A percentile compares a stretch with the other conserved stretches of the same genome.
Evolutionary conservation across 2,797 vertebrate genomes (phyloP).

Genomic region (Pseudomugil tenellus): DNA sequence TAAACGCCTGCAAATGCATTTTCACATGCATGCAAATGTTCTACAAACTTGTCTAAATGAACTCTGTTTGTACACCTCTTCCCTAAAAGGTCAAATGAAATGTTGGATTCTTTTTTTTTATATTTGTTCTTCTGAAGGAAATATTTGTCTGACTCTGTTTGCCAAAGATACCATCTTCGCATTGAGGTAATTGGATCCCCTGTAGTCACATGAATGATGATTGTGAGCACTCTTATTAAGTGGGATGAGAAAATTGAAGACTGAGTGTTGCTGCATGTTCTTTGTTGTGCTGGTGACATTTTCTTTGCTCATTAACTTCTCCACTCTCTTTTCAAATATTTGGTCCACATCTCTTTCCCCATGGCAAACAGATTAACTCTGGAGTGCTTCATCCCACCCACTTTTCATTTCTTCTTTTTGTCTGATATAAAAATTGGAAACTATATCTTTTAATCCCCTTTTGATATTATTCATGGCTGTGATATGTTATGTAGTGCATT

Average conservation of each 20-base stretch:
- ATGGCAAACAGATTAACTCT: slow-evolving; percentile 32
- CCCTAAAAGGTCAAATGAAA: slow-evolving; percentile 75
- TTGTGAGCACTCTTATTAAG: slow-evolving; percentile 90
- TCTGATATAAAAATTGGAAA: slow-evolving; percentile 63
- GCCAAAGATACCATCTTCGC: slow-evolving; percentile 93
- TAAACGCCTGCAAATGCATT: slow-evolving; percentile 22
- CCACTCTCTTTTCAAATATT: slow-evolving; percentile 60
- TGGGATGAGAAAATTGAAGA: slow-evolving; percentile 88
- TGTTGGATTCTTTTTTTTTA: slow-evolving; percentile 86
- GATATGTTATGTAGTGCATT: slow-evolving; percentile 77
- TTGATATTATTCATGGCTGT: slow-evolving; percentile 75
- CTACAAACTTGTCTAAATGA: slow-evolving; percentile 19
- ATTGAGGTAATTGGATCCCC: slow-evolving; percentile 83
- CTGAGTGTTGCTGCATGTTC: slow-evolving; percentile 71
- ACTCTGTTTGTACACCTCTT: slow-evolving; percentile 41
- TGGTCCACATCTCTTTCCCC: slow-evolving; percentile 42
- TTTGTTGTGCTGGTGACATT: slow-evolving; percentile 66
- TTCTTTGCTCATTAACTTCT: slow-evolving; percentile 87
- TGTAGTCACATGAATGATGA: slow-evolving; percentile 89
- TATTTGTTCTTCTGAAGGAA: slow-evolving; percentile 92
- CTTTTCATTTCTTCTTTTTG: slow-evolving; percentile 46
- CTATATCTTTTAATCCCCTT: slow-evolving; percentile 68
- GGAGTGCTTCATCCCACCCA: slow-evolving; percentile 8
- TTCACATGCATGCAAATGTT: slow-evolving; percentile 34
- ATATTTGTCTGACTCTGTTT: slow-evolving; percentile 85